Evolutionary conservation across 2,797 vertebrate species (phyloP).

Genomic region (Clarias fuscus): DNA sequence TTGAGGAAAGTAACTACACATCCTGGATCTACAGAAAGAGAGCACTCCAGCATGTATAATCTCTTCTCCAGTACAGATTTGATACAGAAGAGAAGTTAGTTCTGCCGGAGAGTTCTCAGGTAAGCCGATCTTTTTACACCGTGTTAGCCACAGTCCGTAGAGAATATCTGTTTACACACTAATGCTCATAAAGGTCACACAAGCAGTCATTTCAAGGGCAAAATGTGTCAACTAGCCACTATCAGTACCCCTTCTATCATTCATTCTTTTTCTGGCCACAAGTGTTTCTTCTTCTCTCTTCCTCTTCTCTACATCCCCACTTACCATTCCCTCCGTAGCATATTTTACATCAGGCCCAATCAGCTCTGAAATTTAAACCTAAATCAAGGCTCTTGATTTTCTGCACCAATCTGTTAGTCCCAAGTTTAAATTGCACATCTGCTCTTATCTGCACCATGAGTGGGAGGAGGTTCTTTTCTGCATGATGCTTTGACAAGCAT

Average conservation of each 20-base stretch:
- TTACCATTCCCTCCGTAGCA: neutral
- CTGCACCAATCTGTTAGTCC: neutral
- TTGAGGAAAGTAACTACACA: neutral
- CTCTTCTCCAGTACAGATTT: slow-evolving; percentile 20
- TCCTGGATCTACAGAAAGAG: neutral
- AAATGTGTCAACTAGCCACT: slow-evolving; percentile 16
- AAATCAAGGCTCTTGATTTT: slow-evolving; percentile 11
- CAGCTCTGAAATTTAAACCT: slow-evolving; percentile 8
- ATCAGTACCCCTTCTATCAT: neutral
- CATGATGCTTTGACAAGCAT: neutral
- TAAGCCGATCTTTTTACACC: slow-evolving; percentile 24
- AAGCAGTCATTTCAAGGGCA: neutral
- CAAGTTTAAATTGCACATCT: neutral
- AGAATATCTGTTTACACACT: slow-evolving; percentile 11
- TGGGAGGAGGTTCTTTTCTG: neutral
- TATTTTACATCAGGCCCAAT: neutral
- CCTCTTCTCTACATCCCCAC: neutral
- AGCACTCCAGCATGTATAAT: slow-evolving; percentile 35
- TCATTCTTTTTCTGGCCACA: neutral
- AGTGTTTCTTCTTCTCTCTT: neutral
- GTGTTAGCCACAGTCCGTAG: slow-evolving; percentile 16
- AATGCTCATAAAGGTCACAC: neutral
- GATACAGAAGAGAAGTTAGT: slow-evolving; percentile 26
- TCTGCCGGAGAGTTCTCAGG: slow-evolving; percentile 4
- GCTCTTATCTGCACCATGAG: neutral